Percentiles rank a stretch among this genome's conserved stretches.
These are phyloP conservation scores for Amblyraja radiata DNA, from an alignment of 2,797 vertebrate genomes.

Conservation along the genomic window DNA sequence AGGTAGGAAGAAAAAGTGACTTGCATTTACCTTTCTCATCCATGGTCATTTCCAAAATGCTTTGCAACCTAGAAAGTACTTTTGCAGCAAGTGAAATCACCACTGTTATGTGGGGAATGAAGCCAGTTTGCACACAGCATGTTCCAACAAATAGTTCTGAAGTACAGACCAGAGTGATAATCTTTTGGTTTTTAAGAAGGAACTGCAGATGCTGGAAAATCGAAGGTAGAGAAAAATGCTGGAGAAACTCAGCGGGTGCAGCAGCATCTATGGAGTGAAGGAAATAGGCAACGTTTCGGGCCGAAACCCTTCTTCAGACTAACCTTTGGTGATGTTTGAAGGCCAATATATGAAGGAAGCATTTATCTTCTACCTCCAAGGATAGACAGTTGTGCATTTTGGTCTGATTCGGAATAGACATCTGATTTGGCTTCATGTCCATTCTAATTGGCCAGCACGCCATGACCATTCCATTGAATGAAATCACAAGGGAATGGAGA, in stretches of 20 bases:
- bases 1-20: slow-evolving; percentile 48
- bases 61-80: neutral
- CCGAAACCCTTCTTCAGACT: no score
- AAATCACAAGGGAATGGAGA: neutral
- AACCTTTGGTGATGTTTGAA: no score
- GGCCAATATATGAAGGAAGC: neutral
- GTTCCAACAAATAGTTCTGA: slow-evolving; percentile 38
- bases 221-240: no score
- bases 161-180: neutral
- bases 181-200: no score
- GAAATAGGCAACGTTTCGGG: no score
- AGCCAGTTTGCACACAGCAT: slow-evolving; percentile 41
- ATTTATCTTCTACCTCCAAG: neutral
- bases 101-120: neutral
- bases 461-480: neutral
- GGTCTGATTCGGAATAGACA: neutral
- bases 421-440: neutral
- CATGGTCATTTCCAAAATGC: neutral
- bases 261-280: no score
- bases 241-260: no score
- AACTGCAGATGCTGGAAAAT: no score
- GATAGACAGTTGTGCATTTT: neutral
- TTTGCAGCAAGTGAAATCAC: neutral
- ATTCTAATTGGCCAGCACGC: neutral
- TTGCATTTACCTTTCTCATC: neutral